A percentile compares a stretch with the other conserved stretches of the same genome.
Evolutionary conservation across 2,113 vertebrate genomes (phyloP).

Genomic region (Fulica atra): DNA sequence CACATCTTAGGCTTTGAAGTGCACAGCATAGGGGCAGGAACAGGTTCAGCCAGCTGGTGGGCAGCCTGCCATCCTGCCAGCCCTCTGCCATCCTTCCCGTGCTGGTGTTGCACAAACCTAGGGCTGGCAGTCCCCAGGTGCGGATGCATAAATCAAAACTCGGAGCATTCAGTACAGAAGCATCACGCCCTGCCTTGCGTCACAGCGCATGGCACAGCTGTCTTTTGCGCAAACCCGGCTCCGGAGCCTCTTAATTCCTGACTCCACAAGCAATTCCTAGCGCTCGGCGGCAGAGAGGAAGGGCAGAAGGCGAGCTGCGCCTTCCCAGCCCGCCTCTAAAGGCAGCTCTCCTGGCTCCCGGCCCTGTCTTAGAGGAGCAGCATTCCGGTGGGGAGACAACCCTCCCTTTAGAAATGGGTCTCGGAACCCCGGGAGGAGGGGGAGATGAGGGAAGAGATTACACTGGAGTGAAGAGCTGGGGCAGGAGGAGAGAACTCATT

Average conservation of each 20-base stretch:
- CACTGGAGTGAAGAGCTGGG: not conserved
- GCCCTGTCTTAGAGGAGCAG: not conserved
- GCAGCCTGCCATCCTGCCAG: not conserved
- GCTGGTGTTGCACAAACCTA: not conserved
- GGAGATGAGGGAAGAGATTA: not conserved
- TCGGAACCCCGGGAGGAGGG: not conserved
- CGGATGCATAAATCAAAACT: not conserved
- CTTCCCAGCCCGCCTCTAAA: not conserved
- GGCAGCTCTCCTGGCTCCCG: not conserved
- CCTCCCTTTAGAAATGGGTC: not conserved
- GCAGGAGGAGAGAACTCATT: not conserved
- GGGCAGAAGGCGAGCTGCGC: not conserved
- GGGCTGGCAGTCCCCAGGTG: not conserved
- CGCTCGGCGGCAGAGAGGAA: not conserved
- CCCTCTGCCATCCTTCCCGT: fast-evolving
- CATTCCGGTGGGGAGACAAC: not conserved
- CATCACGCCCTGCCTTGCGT: not conserved
- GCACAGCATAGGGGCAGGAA: not conserved
- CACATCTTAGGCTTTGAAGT: not conserved
- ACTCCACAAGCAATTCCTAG: not conserved
- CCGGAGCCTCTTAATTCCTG: not conserved
- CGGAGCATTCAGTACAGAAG: not conserved
- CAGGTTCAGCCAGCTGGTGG: not conserved
- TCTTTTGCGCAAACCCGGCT: not conserved
- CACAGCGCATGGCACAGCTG: not conserved